Evolutionary conservation across 1,140 invertebrate genomes (phyloP).

Genomic region (Cydia strobilella): DNA sequence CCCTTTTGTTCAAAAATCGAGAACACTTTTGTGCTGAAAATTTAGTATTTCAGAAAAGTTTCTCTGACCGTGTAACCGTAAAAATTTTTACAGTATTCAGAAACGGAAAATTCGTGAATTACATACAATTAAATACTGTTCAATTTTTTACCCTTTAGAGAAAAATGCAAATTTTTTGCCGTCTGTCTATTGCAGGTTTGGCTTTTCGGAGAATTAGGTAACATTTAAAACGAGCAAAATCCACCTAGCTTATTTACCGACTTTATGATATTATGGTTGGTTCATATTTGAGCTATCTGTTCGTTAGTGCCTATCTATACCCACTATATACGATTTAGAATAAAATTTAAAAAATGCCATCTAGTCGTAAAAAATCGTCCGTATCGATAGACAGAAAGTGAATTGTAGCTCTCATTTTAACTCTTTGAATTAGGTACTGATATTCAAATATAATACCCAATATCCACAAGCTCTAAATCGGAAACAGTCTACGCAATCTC

Average conservation of each 20-base stretch:
- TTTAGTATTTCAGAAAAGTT: not conserved
- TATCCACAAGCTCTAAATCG: not conserved
- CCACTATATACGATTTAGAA: too few species aligned
- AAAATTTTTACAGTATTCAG: too few species aligned
- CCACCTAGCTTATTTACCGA: not conserved
- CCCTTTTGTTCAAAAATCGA: not conserved
- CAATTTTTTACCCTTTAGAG: not conserved
- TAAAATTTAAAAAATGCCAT: too few species aligned
- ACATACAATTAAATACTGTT: not conserved
- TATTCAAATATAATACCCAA: not conserved
- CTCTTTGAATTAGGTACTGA: not conserved
- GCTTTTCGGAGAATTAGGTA: not conserved
- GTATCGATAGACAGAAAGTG: too few species aligned
- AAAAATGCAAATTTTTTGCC: not conserved
- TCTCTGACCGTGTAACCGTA: slow-evolving; percentile 1
- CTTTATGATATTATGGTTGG: not conserved
- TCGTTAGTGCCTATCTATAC: too few species aligned
- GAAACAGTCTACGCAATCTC: slow-evolving; percentile 31
- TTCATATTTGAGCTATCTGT: too few species aligned
- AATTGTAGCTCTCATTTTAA: not conserved
- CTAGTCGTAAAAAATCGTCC: too few species aligned
- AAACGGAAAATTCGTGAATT: not conserved
- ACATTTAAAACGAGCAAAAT: not conserved
- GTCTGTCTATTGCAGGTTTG: not conserved
- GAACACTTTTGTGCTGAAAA: not conserved